Evolutionary conservation across 1,140 invertebrate genomes (phyloP), one percentile per base, ranked within the genome.

Genomic region (Propsilocerus akamusi): DNA sequence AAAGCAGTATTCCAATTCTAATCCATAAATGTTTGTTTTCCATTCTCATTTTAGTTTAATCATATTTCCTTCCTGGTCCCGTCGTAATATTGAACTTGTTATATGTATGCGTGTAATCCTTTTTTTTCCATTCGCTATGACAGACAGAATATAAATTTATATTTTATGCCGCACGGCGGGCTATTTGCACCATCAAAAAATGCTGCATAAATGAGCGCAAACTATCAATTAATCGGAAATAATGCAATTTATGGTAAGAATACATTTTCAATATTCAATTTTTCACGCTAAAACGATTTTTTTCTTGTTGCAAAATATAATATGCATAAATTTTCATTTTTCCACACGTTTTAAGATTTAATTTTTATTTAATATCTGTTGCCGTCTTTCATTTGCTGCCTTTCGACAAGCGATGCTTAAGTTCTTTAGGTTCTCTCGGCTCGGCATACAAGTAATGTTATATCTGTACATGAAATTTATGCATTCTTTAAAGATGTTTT

Each of bases 281-380:
- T 41, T 41, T 41, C 22, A 41, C 34, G 34, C 34, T 41, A 41
- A 41, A 41, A 30, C 28, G 10, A 11, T 30, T 6, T 30, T 30
- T 11, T 30, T 11, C 22, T 41, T 41, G 17, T 17, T 41, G n/a
- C 8, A 20, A 14, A 20, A 41, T 14, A 14, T 17, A 20, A 41
- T 41, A 20, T 41, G 34, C 34, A 41, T 41, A 41, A 41, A 41
- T 41, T 41, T 41, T 41, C 34, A 41, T 41, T 41, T 41, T 41
- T 41, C 34, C 34, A 41, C 34, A 41, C 34, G 34, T 41, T 41
- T 41, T 41, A 41, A 41, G 34, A 41, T 41, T 41, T 41, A 41
- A 41, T 41, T 41, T 41, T 41, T 20, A 20, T 41, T 41, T 41
- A 41, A 41, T 41, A 41, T 41, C 34, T 41, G 17, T 41, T 20